phyloP scores from a whole-genome alignment of 1,140 invertebrate species.

The Scaptodrosophila lebanonensis region DNA sequence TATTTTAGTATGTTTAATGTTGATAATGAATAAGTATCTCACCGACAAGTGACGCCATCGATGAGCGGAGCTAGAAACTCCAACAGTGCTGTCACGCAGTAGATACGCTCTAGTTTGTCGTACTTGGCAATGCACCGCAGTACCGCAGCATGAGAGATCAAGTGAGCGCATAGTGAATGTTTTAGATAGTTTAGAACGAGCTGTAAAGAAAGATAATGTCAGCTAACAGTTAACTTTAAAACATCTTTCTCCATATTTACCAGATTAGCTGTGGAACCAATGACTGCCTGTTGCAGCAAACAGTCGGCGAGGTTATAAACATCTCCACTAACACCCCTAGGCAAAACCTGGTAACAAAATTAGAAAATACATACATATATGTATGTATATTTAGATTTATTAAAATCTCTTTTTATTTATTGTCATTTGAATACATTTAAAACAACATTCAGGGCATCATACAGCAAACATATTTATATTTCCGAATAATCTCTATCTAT shows the following conservation, averaged over 20 bases:
- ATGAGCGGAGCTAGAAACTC: conserved; percentile 91
- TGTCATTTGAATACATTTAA: neutral
- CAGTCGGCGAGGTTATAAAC: conserved; percentile 94
- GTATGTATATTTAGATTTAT: neutral
- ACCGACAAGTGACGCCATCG: conserved; percentile 80
- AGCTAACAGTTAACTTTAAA: neutral
- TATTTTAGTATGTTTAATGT: too few relatives aligned
- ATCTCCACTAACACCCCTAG: conserved; percentile 91
- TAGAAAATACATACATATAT: neutral
- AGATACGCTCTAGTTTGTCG: conserved; percentile 91
- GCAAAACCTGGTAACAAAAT: conserved; percentile 80
- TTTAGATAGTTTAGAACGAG: conserved; percentile 93
- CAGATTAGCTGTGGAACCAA: conserved; percentile 91
- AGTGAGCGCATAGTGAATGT: conserved; percentile 92
- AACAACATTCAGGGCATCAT: conserved; percentile 7
- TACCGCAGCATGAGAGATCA: conserved; percentile 93
- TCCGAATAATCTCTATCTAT: too few relatives aligned
- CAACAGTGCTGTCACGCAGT: conserved; percentile 90
- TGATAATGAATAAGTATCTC: too few relatives aligned
- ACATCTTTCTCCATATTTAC: conserved; percentile 17
- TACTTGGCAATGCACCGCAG: conserved; percentile 92
- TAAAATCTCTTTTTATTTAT: conserved; percentile 15
- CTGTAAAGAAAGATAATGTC: conserved; percentile 69
- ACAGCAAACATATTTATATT: conserved; percentile 9
- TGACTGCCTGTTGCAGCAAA: conserved; percentile 93